Conservation (phyloP, 2,888 invertebrate genomes). For the Malthinus flaveolus region DNA sequence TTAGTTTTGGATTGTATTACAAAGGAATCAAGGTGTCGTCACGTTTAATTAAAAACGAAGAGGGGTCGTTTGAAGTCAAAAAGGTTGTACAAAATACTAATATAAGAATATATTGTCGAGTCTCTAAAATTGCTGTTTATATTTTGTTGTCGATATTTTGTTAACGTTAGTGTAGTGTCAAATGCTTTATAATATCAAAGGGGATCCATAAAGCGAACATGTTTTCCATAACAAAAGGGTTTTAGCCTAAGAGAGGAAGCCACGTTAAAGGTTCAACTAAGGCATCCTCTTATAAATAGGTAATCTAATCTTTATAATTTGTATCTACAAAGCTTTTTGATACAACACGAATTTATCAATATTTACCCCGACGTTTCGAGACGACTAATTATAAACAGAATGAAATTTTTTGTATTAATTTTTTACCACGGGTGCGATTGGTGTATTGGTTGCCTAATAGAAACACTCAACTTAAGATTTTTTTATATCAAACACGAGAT, state of each 20-base stretch:
- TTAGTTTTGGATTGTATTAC: constrained; percentile 18
- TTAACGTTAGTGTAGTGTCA: constrained; percentile 19
- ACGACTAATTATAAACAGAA: no score
- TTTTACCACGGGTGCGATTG: no score
- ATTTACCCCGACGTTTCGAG: no score
- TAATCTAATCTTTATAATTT: no score
- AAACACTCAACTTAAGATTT: no score
- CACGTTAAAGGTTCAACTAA: neutral
- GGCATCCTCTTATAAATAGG: neutral
- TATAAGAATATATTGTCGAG: constrained; percentile 12
- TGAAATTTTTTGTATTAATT: no score
- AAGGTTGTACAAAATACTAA: neutral
- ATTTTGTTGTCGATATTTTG: constrained; percentile 18
- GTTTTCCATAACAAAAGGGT: constrained; percentile 27
- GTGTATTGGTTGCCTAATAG: no score
- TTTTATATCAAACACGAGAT: no score
- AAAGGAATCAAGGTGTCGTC: constrained; percentile 28
- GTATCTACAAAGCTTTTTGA: no score
- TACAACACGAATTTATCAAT: no score
- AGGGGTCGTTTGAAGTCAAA: constrained; percentile 1
- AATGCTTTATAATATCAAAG: constrained; percentile 25
- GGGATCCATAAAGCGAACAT: constrained; percentile 17
- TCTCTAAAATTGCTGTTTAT: constrained; percentile 11
- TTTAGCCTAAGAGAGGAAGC: constrained; percentile 10
- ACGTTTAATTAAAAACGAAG: constrained; percentile 25